Base-by-base conservation (phyloP, 2,888 invertebrate species). In the Gnatocerus cornutus region DNA sequence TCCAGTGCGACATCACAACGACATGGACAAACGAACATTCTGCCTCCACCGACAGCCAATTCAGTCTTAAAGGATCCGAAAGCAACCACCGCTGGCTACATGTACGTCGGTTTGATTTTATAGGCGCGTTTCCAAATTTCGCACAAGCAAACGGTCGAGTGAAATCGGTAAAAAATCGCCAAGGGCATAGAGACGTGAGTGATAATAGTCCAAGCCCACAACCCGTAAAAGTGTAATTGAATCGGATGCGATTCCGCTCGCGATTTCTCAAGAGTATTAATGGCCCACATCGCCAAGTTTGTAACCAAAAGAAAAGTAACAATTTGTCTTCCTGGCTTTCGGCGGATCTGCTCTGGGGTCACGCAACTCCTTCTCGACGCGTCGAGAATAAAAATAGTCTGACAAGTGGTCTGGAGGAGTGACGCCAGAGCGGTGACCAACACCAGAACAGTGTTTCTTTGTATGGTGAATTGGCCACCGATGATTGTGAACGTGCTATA, bases 51-150 rank as follows among this genome's bases (percentile, higher is more conserved):
- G 21, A 21, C 21, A 21, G 16, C 41, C 16, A 41, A 8, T 37
- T 58, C 43, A 43, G 58, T 58, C 43, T 58, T 56, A 16, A 56
- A 39, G 21, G 41, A 59, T 43, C 59, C 37, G 33, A 5, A 39
- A 39, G 6, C 58, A 76, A 13, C 13, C 12, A 16, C 39, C 14
- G n/a, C n/a, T 16, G 13, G 27, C 45, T 59, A 80, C 80, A 80
- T 80, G 39, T 80, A 80, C 10, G 80, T 78, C n/a, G 85, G 84
- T 75, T 91, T 90, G 74, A 90, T 90, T 81, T 96, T 96, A 85
- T 95, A 97, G 55, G 94, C 92, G 72, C 92, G 90, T 83, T 95
- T 96, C 96, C 96, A 97, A 65, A 97, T 93, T 84, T 96, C 96
- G 79, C 95, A 96, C 13, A 97, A 88, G 83, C 96, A 96, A 76